These are phyloP conservation scores for Drosophila kepulauana DNA, from an alignment of 1,140 invertebrate genomes.

Conservation along the genomic window DNA sequence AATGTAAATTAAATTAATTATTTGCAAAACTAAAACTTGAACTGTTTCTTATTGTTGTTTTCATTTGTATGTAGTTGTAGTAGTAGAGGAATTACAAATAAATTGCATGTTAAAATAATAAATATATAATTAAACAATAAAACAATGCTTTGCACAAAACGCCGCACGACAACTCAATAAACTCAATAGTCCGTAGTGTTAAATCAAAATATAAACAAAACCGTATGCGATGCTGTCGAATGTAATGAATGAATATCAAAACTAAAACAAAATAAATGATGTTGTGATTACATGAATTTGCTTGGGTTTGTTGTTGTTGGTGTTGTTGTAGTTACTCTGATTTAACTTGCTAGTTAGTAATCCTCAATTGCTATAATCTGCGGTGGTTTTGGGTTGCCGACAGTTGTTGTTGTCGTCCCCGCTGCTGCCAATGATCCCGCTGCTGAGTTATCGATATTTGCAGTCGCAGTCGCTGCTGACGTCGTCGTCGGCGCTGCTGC, in stretches of 20 bases:
- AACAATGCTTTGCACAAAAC: constrained; percentile 75
- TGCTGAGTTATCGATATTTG: constrained; percentile 65
- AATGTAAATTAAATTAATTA: constrained; percentile 57
- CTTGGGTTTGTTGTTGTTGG: constrained; percentile 34
- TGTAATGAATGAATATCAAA: constrained; percentile 34
- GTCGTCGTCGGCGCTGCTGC: constrained; percentile 38
- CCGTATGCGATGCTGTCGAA: constrained; percentile 16
- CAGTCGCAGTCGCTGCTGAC: constrained; percentile 29
- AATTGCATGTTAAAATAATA: constrained; percentile 62
- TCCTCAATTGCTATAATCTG: constrained; percentile 84
- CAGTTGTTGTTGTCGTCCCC: constrained; percentile 42
- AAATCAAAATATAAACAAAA: constrained; percentile 61
- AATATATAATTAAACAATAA: constrained; percentile 68
- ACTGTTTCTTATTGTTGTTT: constrained; percentile 14
- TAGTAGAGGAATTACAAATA: constrained; percentile 48
- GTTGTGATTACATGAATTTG: constrained; percentile 41
- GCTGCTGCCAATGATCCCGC: constrained; percentile 31
- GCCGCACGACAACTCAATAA: constrained; percentile 76
- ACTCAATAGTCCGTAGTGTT: constrained; percentile 11
- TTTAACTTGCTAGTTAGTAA: constrained; percentile 73
- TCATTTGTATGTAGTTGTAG: constrained; percentile 19
- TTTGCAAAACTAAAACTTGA: constrained; percentile 31
- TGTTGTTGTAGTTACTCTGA: constrained; percentile 41
- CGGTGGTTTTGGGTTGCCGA: constrained; percentile 72
- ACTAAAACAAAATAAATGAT: constrained; percentile 34